These are phyloP conservation scores for Ganaspis sp. DNA, from an alignment of 1,140 invertebrate genomes.

Conservation along the genomic window DNA sequence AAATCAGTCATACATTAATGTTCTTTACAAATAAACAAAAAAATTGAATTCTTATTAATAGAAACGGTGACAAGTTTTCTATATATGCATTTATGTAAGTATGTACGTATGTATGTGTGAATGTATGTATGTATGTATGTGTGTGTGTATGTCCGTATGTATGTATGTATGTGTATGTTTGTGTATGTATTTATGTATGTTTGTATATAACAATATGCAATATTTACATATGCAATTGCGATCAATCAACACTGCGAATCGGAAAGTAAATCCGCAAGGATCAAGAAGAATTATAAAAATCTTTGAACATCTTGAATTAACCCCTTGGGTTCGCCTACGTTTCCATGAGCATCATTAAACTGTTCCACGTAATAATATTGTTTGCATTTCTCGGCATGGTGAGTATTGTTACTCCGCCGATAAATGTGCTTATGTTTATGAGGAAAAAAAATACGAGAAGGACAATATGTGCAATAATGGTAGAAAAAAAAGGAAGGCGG, in stretches of 20 bases:
- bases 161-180: no score
- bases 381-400: conserved; percentile 17
- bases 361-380: conserved; percentile 28
- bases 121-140: no score
- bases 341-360: conserved; percentile 30
- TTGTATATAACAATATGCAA: no score
- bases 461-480: conserved; percentile 29
- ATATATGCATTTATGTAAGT: no score
- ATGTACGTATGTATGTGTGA: no score
- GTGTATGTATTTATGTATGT: no score
- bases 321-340: not conserved
- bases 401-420: conserved; percentile 17
- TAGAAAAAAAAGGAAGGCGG: conserved; percentile 16
- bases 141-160: no score
- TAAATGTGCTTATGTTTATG: conserved; percentile 26
- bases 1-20: no score
- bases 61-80: no score
- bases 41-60: no score
- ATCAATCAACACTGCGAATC: not conserved
- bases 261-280: not conserved
- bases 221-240: no score
- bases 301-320: not conserved
- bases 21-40: no score
- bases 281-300: not conserved
- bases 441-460: conserved; percentile 13